phyloP scores from a whole-genome alignment of 2,797 vertebrate species.

The Hipposideros larvatus region DNA sequence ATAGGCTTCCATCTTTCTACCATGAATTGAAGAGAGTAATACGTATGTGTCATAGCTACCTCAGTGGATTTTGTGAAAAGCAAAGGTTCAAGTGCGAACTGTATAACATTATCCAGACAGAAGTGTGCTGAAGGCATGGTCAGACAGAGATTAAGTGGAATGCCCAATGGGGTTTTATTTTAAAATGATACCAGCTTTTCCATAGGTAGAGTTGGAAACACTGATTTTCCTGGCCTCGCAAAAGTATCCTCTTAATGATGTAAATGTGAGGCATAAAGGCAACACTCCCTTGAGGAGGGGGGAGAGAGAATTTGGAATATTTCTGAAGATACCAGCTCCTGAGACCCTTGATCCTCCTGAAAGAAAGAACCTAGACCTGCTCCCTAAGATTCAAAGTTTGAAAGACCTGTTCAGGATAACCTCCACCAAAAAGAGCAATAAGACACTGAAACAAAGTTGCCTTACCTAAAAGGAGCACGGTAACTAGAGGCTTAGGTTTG shows the following conservation, averaged over 20 bases:
- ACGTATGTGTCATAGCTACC: background rate
- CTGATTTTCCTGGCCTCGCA: background rate
- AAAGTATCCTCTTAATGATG: background rate
- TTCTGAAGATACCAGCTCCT: background rate
- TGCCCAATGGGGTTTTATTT: background rate
- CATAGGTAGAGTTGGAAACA: background rate
- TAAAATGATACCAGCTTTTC: background rate
- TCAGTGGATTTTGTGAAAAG: background rate
- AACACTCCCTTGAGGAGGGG: background rate
- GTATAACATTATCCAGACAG: background rate
- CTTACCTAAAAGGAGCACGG: background rate
- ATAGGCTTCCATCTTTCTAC: background rate
- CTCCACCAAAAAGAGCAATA: background rate
- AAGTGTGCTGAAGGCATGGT: background rate
- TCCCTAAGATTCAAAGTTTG: background rate
- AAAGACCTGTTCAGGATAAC: background rate
- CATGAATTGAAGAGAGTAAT: background rate
- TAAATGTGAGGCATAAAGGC: background rate
- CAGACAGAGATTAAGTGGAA: background rate
- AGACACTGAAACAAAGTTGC: constrained; percentile 8
- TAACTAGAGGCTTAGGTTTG: background rate
- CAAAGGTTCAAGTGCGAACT: background rate
- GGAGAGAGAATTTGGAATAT: background rate
- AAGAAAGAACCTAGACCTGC: background rate
- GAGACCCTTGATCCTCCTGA: background rate